These are phyloP conservation scores for Hirtodrosophila trivittata DNA, from an alignment of 2,888 invertebrate species.

Conservation along the genomic window DNA sequence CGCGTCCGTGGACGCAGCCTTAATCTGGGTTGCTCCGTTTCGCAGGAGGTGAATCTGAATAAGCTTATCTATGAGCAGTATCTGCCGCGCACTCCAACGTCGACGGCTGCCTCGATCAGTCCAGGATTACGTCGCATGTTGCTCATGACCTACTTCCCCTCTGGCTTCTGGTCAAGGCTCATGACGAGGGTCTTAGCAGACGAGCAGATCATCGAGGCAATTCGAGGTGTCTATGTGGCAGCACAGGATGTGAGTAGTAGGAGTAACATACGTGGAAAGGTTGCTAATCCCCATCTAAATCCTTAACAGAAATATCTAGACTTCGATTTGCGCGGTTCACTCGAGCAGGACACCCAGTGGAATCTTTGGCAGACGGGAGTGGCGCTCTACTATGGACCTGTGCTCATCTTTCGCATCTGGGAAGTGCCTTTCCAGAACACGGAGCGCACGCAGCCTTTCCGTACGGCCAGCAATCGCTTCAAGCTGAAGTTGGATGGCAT, in stretches of 20 bases:
- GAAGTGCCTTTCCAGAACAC: constrained; percentile 88
- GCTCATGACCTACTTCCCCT: constrained; percentile 98
- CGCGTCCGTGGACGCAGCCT: constrained; percentile 78
- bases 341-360: constrained; percentile 89
- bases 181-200: constrained; percentile 96
- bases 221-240: constrained; percentile 88
- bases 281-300: too few relatives aligned
- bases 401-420: constrained; percentile 91
- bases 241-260: constrained; percentile 88
- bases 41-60: constrained; percentile 81
- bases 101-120: constrained; percentile 17
- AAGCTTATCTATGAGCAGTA: constrained; percentile 77
- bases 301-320: constrained; percentile 78
- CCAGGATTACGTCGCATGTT: constrained; percentile 87
- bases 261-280: too few relatives aligned
- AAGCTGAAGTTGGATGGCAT: constrained; percentile 92
- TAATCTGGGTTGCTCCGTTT: constrained; percentile 79
- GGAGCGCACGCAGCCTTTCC: constrained; percentile 85
- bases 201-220: constrained; percentile 91
- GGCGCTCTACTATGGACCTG: constrained; percentile 92
- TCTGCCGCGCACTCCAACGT: constrained; percentile 25
- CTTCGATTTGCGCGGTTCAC: constrained; percentile 79
- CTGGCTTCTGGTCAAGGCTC: constrained; percentile 98
- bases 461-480: constrained; percentile 85
- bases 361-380: constrained; percentile 97